These are phyloP conservation scores for Colinus virginianus DNA, from an alignment of 2,113 vertebrate species.

Conservation along the genomic window DNA sequence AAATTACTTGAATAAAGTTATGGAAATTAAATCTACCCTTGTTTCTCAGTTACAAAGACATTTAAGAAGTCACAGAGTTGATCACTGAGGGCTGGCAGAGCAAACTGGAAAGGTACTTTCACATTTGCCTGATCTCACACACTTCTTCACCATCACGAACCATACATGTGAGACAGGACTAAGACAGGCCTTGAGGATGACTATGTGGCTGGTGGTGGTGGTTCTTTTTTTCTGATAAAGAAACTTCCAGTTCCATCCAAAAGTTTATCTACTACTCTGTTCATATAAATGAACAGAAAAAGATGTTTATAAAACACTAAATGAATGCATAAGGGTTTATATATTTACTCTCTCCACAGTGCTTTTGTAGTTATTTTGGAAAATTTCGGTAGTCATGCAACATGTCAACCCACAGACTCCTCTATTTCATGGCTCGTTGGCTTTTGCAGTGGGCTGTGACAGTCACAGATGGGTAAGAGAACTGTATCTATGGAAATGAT, in stretches of 20 bases:
- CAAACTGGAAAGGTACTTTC: background rate
- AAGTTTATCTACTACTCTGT: background rate
- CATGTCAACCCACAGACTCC: slow-evolving; percentile 20
- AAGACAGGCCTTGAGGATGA: background rate
- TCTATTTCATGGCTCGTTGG: slow-evolving; percentile 26
- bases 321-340: background rate
- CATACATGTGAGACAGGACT: background rate
- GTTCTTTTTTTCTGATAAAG: background rate
- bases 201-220: background rate
- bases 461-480: slow-evolving; percentile 25
- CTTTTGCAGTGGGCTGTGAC: slow-evolving; percentile 19
- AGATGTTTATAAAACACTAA: background rate
- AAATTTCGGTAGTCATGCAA: background rate
- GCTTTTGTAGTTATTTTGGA: slow-evolving; percentile 23
- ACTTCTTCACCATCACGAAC: background rate
- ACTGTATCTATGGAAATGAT: slow-evolving; percentile 54
- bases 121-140: background rate
- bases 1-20: background rate
- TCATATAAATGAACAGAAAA: background rate
- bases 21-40: background rate
- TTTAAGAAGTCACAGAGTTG: background rate
- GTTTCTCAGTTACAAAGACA: background rate
- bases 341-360: background rate
- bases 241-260: background rate
- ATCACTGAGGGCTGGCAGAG: background rate